Conservation (phyloP, 1,140 invertebrate genomes). For the Pseudoatta argentina region DNA sequence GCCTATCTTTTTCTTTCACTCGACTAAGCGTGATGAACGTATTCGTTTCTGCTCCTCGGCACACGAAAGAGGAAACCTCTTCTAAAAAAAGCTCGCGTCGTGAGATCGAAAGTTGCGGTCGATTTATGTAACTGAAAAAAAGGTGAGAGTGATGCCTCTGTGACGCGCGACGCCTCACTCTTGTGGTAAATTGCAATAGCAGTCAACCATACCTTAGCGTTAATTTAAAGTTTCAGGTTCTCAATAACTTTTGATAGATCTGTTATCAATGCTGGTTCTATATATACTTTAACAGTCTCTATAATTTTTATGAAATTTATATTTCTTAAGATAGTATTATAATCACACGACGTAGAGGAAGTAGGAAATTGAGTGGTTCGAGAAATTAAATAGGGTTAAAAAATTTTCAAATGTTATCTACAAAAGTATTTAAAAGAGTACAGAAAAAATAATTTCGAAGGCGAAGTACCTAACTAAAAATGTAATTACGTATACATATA, state of each 20-base stretch:
- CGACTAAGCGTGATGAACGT: constrained; percentile 37
- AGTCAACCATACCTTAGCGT: not conserved
- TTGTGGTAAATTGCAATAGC: constrained; percentile 18
- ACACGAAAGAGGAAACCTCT: constrained; percentile 2
- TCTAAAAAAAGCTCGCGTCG: constrained; percentile 23
- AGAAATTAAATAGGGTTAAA: not conserved
- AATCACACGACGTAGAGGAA: not conserved
- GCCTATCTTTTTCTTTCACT: constrained; percentile 1
- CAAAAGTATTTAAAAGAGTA: not conserved
- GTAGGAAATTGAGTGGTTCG: not conserved
- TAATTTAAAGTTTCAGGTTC: constrained; percentile 10
- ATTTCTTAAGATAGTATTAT: not conserved
- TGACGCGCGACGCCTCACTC: constrained; percentile 13
- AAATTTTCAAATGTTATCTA: not conserved
- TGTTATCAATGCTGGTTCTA: not conserved
- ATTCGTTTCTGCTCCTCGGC: constrained; percentile 15
- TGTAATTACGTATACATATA: too few species aligned
- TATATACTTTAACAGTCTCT: not conserved
- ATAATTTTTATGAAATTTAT: not conserved
- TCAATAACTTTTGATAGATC: not conserved
- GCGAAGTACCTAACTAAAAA: too few species aligned
- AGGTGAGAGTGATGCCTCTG: constrained; percentile 38
- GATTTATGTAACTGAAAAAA: constrained; percentile 37
- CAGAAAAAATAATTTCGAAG: too few species aligned
- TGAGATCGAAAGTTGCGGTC: constrained; percentile 57